Evolutionary conservation across 2,113 vertebrate genomes (phyloP), one percentile per base, ranked within the genome.

Genomic region (Jacana jacana): DNA sequence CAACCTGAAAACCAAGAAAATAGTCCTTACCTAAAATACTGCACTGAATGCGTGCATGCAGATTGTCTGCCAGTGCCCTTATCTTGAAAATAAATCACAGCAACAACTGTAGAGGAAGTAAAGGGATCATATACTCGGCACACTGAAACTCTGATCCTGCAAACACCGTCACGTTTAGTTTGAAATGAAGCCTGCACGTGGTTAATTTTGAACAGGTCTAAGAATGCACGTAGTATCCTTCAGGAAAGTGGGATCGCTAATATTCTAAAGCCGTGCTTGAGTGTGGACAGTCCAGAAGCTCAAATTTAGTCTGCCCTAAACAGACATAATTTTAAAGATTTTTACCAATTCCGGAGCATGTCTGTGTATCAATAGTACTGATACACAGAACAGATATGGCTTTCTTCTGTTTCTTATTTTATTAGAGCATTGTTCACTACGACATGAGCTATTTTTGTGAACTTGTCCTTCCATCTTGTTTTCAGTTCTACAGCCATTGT

Each of bases 381-480:
- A 89, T 86, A 92, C 31, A 54, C 30, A 2, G 68, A 88, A 60
- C 90, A 81, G 85, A 97, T 92, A 94, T 96, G 96, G 88, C 96
- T 98, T 96, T 97, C 97, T 98, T 97, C 97, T 98, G 92, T 97
- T 96, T 97, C 95, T 98, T 97, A 86, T 77, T 97, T 97, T 85
- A 35, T 97, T 76, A 54, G 90, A 92, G 25, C 88, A 85, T 94
- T 96, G 91, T 97, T 97, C 98, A 96, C 51, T 95, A 52, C 57
- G 91, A 92, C 48, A 80, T 88, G 57, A 77, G 61, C 81, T 71
- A 31, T 89, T 96, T 97, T 71, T 97, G 86, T 97, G 92, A 95
- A 79, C 81, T 73, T 95, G 65, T 77, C 79, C n/a, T 97, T 73
- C 88, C 80, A 73, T 69, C 55, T 58, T 77, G 54, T 94, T 73